Evolutionary conservation across 2,888 invertebrate species (phyloP).

Genomic region (Melanostoma scalare): DNA sequence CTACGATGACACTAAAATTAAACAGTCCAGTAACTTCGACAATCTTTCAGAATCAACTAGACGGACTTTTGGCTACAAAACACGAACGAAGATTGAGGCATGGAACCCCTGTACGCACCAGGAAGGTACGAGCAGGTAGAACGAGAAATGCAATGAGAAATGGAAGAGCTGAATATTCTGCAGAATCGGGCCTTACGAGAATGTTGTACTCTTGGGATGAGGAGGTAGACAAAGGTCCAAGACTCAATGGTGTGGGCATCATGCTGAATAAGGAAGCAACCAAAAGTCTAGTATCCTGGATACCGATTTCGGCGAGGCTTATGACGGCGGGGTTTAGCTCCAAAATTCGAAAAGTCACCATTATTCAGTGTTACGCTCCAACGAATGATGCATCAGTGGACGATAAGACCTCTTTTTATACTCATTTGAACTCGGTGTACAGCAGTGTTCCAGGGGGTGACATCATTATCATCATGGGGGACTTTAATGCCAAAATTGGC

Average conservation of each 20-base stretch:
- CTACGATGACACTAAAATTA: no score
- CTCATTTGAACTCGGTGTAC: no score
- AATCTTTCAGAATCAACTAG: no score
- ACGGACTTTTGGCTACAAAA: conserved; percentile 5
- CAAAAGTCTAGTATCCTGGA: background rate
- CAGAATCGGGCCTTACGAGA: background rate
- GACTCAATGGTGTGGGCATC: no score
- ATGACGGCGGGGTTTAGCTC: background rate
- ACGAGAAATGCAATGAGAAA: background rate
- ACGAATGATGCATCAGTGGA: no score
- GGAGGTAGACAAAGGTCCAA: no score
- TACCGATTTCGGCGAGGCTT: background rate
- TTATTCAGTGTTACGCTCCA: no score
- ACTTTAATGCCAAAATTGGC: no score
- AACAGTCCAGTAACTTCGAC: no score
- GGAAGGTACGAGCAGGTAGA: background rate
- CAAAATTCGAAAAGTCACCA: background rate
- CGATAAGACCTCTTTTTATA: no score
- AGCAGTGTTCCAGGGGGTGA: no score
- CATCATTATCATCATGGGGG: no score
- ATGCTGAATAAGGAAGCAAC: background rate
- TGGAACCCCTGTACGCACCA: background rate
- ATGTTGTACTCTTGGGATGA: background rate
- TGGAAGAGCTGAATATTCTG: background rate
- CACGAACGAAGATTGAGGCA: background rate